Conservation (phyloP, 2,797 vertebrate species). For the Mycteria americana region DNA sequence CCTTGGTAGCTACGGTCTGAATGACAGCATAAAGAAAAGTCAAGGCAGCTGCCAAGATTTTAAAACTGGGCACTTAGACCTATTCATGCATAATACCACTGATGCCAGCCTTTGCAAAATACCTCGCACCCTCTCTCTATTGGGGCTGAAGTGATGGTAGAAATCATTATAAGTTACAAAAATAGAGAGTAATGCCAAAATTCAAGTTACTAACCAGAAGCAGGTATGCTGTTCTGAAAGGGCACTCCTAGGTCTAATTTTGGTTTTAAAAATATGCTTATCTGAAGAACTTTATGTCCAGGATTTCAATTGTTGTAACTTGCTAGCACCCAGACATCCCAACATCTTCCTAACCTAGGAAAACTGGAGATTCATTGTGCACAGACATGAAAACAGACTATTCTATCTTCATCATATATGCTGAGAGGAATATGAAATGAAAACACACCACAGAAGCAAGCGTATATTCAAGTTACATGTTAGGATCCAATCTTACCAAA, state of each 20-base stretch:
- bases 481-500: conserved; percentile 50
- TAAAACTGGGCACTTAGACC: neutral
- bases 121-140: neutral
- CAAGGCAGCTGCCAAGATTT: conserved; percentile 15
- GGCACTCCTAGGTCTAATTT: neutral
- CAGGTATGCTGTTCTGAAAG: neutral
- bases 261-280: neutral
- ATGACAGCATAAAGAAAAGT: conserved; percentile 13
- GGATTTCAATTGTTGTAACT: neutral
- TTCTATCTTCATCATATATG: neutral
- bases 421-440: neutral
- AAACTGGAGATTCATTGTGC: neutral
- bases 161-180: neutral
- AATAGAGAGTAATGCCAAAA: neutral
- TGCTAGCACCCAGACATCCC: neutral
- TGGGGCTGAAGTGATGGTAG: neutral
- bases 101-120: neutral
- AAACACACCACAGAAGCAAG: conserved; percentile 11
- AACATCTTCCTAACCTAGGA: neutral
- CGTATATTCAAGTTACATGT: neutral
- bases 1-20: neutral
- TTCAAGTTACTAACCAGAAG: neutral
- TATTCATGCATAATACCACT: neutral
- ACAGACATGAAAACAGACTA: neutral
- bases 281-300: neutral